Evolutionary conservation across 2,113 vertebrate genomes (phyloP).

Genomic region (Neolamprologus ventralis): DNA sequence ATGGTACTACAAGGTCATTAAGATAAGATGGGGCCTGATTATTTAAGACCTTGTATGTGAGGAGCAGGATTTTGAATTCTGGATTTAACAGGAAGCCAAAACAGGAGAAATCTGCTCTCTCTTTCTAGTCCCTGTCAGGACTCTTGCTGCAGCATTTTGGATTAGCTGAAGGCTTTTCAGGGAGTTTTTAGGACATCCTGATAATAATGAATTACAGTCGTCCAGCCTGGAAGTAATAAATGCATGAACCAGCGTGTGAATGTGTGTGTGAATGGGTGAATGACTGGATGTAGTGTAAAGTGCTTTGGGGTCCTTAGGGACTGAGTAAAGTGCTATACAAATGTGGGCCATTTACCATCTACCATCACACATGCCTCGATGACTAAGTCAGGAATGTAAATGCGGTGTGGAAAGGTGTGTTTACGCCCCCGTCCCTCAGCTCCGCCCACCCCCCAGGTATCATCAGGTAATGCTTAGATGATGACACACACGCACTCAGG

Average conservation of each 20-base stretch:
- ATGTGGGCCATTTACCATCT: accelerated
- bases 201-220: accelerated
- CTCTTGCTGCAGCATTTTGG: too few relatives aligned
- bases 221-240: too few relatives aligned
- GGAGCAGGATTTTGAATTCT: too few relatives aligned
- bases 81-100: too few relatives aligned
- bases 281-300: too few relatives aligned
- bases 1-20: too few relatives aligned
- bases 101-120: too few relatives aligned
- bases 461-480: not conserved
- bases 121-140: too few relatives aligned
- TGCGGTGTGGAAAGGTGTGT: not conserved
- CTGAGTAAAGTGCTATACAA: accelerated
- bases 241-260: accelerated
- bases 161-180: accelerated
- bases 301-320: too few relatives aligned
- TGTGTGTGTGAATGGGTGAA: accelerated
- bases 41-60: too few relatives aligned
- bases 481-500: not conserved
- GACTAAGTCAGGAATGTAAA: conserved; percentile 21
- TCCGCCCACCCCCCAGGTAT: not conserved
- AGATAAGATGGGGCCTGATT: too few relatives aligned
- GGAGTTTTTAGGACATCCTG: accelerated
- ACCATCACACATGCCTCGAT: not conserved
- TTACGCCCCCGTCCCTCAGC: not conserved